Evolutionary conservation across 2,888 invertebrate genomes (phyloP).

Genomic region (Hoplodrina blanda): DNA sequence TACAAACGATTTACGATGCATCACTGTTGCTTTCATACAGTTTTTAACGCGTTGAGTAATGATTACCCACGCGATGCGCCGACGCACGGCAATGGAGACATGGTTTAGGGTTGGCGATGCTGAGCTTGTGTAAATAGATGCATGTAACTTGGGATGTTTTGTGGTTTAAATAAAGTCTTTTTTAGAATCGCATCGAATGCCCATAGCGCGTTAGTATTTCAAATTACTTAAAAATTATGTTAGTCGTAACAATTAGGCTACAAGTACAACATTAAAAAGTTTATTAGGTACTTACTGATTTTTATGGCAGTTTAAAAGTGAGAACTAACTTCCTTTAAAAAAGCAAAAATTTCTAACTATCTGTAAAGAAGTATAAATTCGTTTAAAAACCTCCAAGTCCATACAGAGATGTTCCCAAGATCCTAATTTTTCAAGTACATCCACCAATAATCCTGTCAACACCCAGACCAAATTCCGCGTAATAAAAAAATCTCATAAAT

Average conservation of each 20-base stretch:
- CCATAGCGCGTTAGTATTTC: no score
- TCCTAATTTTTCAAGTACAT: background rate
- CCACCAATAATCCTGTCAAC: background rate
- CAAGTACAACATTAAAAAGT: no score
- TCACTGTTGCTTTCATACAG: constrained; percentile 83
- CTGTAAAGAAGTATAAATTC: no score
- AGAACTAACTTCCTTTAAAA: no score
- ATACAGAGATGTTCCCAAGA: no score
- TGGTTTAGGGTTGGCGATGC: constrained; percentile 48
- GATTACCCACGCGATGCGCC: constrained; percentile 78
- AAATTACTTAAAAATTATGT: no score
- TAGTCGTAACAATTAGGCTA: no score
- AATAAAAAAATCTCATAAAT: constrained; percentile 11
- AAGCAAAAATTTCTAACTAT: no score
- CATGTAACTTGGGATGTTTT: background rate
- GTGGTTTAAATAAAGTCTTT: background rate
- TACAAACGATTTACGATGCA: constrained; percentile 74
- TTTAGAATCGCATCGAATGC: no score
- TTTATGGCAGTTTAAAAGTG: background rate
- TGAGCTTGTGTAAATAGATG: constrained; percentile 31
- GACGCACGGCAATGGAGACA: constrained; percentile 67
- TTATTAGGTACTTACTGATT: background rate
- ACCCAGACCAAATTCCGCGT: background rate
- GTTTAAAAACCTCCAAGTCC: no score
- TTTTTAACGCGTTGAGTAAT: constrained; percentile 78